These are phyloP conservation scores for Agonum fuliginosum DNA, from an alignment of 2,888 invertebrate genomes.

Conservation along the genomic window DNA sequence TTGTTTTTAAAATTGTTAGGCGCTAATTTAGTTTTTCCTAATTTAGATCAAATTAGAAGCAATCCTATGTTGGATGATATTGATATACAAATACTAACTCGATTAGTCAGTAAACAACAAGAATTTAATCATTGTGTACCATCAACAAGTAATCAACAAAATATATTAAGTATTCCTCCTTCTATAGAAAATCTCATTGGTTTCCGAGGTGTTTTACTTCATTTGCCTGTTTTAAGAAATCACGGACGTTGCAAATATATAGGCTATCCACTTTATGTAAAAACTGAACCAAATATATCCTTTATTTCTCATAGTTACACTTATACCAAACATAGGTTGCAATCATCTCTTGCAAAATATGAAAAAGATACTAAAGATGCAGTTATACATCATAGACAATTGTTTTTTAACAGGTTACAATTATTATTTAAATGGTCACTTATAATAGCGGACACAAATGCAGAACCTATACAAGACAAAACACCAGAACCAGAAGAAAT, in stretches of 20 bases:
- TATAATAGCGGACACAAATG: conserved; percentile 10
- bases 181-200: conserved; percentile 34
- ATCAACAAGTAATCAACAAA: neutral
- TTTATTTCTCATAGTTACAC: neutral
- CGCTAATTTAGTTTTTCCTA: conserved; percentile 64
- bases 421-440: conserved; percentile 39
- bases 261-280: conserved; percentile 3
- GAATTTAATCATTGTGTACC: neutral
- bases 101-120: conserved; percentile 5
- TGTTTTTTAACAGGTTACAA: conserved; percentile 30
- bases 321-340: neutral
- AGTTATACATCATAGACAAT: neutral
- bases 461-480: neutral
- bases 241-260: conserved; percentile 18
- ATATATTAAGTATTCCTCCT: conserved; percentile 17
- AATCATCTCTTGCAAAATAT: neutral
- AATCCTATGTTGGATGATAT: conserved; percentile 63
- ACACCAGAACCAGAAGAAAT: neutral
- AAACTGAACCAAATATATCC: neutral
- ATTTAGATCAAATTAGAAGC: conserved; percentile 59
- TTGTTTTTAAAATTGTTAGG: conserved; percentile 62
- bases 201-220: conserved; percentile 44
- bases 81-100: conserved; percentile 63
- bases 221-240: neutral
- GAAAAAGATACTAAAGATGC: neutral